A percentile compares a stretch with the other conserved stretches of the same genome.
phyloP scores from a whole-genome alignment of 1,140 invertebrate species.

The Coptotermes formosanus region DNA sequence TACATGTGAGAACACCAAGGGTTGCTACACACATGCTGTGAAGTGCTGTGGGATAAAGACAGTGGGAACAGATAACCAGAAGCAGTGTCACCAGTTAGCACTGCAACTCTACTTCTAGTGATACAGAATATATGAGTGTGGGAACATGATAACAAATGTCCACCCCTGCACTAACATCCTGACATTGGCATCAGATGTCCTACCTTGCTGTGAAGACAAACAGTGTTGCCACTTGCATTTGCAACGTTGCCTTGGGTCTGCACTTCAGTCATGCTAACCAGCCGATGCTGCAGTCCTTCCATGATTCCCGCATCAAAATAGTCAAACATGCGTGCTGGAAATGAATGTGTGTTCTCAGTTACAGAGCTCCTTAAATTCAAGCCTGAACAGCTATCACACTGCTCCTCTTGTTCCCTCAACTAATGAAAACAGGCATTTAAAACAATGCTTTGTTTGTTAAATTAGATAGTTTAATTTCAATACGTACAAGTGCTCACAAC shows the following conservation, averaged over 20 bases:
- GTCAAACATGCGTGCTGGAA: conserved; percentile 76
- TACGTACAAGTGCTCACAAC: conserved; percentile 1
- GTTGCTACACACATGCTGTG: too few species aligned
- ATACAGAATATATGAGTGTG: too few species aligned
- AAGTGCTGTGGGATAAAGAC: too few species aligned
- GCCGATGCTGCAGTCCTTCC: conserved; percentile 76
- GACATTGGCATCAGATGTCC: neutral
- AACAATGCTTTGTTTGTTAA: neutral
- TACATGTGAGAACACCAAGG: too few species aligned
- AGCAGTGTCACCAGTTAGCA: too few species aligned
- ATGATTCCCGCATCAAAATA: conserved; percentile 85
- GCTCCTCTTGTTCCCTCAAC: too few species aligned
- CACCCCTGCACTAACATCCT: too few species aligned
- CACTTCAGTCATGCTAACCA: conserved; percentile 59
- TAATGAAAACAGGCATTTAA: neutral
- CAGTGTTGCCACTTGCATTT: conserved; percentile 46
- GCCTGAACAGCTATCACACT: too few species aligned
- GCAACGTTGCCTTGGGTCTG: conserved; percentile 57
- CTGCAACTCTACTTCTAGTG: too few species aligned
- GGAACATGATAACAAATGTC: too few species aligned
- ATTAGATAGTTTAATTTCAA: neutral
- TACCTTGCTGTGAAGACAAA: conserved; percentile 59
- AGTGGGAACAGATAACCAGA: too few species aligned
- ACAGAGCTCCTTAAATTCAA: neutral
- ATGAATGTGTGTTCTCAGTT: conserved; percentile 41